Percentiles rank a stretch among this genome's conserved stretches.
Evolutionary conservation across 2,888 invertebrate species (phyloP).

Genomic region (Onchidella celtica): DNA sequence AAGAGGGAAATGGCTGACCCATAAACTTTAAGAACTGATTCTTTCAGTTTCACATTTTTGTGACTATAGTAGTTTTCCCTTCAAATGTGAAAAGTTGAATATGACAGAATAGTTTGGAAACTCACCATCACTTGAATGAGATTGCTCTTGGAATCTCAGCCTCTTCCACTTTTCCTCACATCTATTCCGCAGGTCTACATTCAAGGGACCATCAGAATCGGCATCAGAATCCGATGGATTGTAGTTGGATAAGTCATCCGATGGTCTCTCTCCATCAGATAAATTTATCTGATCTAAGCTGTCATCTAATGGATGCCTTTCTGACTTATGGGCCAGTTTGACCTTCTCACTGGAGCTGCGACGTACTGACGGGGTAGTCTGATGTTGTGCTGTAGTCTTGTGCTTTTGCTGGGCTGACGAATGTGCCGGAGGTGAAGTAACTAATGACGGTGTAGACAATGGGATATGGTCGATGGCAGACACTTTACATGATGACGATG

Average conservation of each 20-base stretch:
- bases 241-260: constrained; percentile 53
- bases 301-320: constrained; percentile 7
- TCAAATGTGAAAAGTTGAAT: no score
- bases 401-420: not conserved
- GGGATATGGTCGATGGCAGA: constrained; percentile 12
- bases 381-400: not conserved
- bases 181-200: constrained; percentile 11
- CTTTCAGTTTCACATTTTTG: no score
- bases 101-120: no score
- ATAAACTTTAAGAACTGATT: no score
- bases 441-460: not conserved
- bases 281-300: constrained; percentile 33
- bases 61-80: no score
- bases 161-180: constrained; percentile 44
- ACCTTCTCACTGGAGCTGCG: not conserved
- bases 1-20: no score
- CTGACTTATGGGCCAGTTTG: not conserved
- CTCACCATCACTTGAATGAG: constrained; percentile 16
- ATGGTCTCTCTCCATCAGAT: constrained; percentile 45
- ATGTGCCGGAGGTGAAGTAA: not conserved
- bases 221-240: constrained; percentile 55
- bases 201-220: constrained; percentile 47
- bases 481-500: constrained; percentile 1
- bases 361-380: not conserved
- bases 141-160: constrained; percentile 34